Conservation (phyloP, 2,888 invertebrate genomes). For the Ormyrus nitidulus region DNA sequence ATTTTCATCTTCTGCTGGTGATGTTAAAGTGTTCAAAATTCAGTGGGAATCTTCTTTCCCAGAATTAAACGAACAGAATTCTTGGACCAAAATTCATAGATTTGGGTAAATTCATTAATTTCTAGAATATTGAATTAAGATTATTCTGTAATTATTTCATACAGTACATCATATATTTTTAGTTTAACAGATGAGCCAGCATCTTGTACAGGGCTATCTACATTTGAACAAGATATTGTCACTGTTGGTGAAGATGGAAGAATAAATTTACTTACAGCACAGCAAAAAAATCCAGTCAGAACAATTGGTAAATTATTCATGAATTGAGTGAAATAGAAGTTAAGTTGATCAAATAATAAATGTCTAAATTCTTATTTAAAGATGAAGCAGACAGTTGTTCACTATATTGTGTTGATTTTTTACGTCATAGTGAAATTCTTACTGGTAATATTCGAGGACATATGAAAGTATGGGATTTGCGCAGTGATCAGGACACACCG, state of each 20-base stretch:
- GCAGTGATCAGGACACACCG: conserved; percentile 81
- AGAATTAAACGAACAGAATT: conserved; percentile 78
- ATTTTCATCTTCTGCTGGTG: conserved; percentile 79
- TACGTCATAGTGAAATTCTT: conserved; percentile 85
- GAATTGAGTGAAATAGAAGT: not conserved
- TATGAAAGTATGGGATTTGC: conserved; percentile 92
- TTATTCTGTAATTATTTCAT: conserved; percentile 25
- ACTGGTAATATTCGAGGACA: conserved; percentile 92
- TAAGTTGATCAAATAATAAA: not conserved
- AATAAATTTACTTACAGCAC: conserved; percentile 78
- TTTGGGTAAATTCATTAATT: conserved; percentile 75
- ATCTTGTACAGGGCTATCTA: conserved; percentile 86
- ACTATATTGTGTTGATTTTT: conserved; percentile 85
- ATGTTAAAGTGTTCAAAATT: conserved; percentile 82
- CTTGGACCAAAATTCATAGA: conserved; percentile 83
- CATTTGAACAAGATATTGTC: conserved; percentile 86
- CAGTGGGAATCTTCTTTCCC: conserved; percentile 78
- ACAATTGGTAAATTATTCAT: conserved; percentile 75
- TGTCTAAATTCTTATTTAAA: conserved; percentile 64
- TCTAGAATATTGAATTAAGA: too few species aligned
- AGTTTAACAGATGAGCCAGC: conserved; percentile 75
- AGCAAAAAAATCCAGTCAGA: conserved; percentile 76
- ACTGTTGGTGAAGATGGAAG: conserved; percentile 91
- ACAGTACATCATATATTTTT: conserved; percentile 51
- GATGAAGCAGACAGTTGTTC: conserved; percentile 89